Evolutionary conservation across 2,888 invertebrate genomes (phyloP), one percentile per base, ranked within the genome.

Genomic region (Napeogenes inachia): DNA sequence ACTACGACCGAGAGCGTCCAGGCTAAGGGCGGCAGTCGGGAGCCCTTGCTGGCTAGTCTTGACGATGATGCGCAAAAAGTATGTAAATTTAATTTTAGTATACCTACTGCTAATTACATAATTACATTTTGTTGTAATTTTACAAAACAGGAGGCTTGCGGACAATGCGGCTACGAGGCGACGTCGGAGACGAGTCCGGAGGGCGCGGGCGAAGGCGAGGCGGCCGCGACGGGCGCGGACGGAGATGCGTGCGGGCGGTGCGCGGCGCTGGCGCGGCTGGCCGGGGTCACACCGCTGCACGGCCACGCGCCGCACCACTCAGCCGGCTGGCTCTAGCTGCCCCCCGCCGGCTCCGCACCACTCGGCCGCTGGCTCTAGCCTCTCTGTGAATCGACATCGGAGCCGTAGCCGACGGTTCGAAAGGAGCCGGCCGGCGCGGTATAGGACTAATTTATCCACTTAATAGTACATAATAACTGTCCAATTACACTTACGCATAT

Each of bases 271-370:
- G 93, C 93, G 70, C 92, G 93, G 78, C 89, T 95, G 73, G 93
- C 94, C 13, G 94, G 94, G 68, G 93, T 95, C 68, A 94, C 95
- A 78, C 94, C 94, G 71, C 91, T 95, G 73, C 93, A 94, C 82
- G 94, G 94, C 2, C 94, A 94, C 85, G 94, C 93, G 81, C 89
- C 87, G 75, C 88, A 87, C 74, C 92, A 93, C 76, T 92, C 94
- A 67, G 91, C 93, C 57, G 94, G 94, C 71, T 94, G 94, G 95
- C 92, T 93, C 69, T 93, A 87, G 75, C 70, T 54, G 47, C 61
- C 59, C 38, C 57, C 38, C 65, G 46, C 58, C 42, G 21, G 35
- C 3, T n/a, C 42, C 30, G 38, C 38, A 8, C 38, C 38, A 8
- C 38, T 2, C 38, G 3, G 5, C 21, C 21, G 21, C 21, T 21